phyloP scores from a whole-genome alignment of 1,140 invertebrate species.

The Drosophila rhopaloa region DNA sequence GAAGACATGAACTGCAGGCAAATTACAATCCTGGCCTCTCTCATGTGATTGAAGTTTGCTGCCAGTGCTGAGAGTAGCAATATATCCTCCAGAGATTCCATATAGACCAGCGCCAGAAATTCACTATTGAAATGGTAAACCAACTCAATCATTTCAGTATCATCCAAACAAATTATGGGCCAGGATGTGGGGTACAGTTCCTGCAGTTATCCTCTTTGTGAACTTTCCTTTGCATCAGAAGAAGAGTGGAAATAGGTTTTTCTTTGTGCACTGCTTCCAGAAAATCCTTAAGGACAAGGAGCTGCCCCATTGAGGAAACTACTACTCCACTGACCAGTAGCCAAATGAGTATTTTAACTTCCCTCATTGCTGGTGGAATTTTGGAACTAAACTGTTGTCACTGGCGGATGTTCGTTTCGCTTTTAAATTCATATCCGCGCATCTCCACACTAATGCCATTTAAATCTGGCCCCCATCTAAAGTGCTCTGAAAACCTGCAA shows the following conservation, averaged over 20 bases:
- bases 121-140: not conserved
- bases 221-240: conserved; percentile 40
- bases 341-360: conserved; percentile 1
- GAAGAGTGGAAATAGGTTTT: conserved; percentile 4
- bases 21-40: conserved; percentile 40
- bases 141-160: conserved; percentile 10
- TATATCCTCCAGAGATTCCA: conserved; percentile 12
- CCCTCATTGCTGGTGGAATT: conserved; percentile 4
- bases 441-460: conserved; percentile 19
- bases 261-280: conserved; percentile 34
- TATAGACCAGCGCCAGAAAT: conserved; percentile 34
- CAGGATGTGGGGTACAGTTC: conserved; percentile 15
- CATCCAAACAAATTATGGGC: conserved; percentile 44
- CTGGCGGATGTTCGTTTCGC: not conserved
- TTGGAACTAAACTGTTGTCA: conserved; percentile 10
- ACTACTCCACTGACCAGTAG: conserved; percentile 2
- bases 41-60: conserved; percentile 27
- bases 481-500: conserved; percentile 30
- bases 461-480: conserved; percentile 34
- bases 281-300: conserved; percentile 17
- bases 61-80: conserved; percentile 27
- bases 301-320: not conserved
- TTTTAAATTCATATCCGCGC: conserved; percentile 25
- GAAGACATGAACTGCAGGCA: conserved; percentile 8
- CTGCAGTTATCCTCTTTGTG: conserved; percentile 11